Percentiles rank a stretch among this genome's conserved stretches.
Evolutionary conservation across 2,888 invertebrate species (phyloP).

Genomic region (Phengaris alcon): DNA sequence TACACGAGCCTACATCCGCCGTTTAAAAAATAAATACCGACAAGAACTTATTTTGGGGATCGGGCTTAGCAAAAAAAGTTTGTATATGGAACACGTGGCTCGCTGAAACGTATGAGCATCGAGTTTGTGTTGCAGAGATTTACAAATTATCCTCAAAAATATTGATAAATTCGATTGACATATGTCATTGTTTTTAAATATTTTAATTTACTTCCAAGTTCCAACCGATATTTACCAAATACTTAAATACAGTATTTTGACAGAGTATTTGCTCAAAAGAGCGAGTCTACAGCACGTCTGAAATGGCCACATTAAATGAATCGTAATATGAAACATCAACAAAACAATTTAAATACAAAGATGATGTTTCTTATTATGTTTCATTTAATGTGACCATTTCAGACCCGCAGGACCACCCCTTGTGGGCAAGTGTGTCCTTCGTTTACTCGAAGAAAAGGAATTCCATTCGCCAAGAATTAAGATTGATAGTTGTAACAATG

Average conservation of each 20-base stretch:
- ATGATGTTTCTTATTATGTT: no score
- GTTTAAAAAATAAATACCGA: slow-evolving; percentile 23
- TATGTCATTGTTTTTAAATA: not conserved
- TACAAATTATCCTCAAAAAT: not conserved
- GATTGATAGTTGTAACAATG: not conserved
- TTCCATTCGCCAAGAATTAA: not conserved
- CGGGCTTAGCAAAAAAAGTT: slow-evolving; percentile 24
- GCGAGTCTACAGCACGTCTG: no score
- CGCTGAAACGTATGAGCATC: slow-evolving; percentile 9
- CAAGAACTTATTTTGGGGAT: slow-evolving; percentile 18
- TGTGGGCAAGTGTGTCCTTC: no score
- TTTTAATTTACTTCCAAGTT: not conserved
- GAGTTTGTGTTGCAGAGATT: not conserved
- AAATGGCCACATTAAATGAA: no score
- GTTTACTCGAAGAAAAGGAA: not conserved
- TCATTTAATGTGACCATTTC: no score
- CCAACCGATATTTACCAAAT: slow-evolving; percentile 26
- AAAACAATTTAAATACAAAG: no score
- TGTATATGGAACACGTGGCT: slow-evolving; percentile 32
- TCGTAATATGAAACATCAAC: no score
- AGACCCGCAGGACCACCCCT: no score
- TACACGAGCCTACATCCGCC: slow-evolving; percentile 27
- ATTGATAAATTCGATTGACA: not conserved
- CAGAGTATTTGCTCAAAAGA: no score
- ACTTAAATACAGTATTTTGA: no score